Percentiles rank a stretch among this genome's conserved stretches.
These are phyloP conservation scores for Drosophila orena DNA, from an alignment of 1,140 invertebrate genomes.

Conservation along the genomic window DNA sequence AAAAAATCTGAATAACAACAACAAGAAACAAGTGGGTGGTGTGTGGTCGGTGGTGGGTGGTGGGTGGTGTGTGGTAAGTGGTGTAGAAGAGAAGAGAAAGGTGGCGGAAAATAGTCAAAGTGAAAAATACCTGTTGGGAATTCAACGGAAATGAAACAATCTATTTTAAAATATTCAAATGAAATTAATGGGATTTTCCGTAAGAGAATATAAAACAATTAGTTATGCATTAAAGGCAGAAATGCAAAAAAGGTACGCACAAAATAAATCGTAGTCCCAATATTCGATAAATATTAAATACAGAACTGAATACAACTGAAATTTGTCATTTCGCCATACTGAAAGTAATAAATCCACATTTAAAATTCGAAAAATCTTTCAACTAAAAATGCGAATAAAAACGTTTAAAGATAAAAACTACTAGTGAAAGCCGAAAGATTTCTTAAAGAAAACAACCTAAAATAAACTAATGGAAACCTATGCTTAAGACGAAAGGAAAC, in stretches of 20 bases:
- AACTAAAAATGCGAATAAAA: not conserved
- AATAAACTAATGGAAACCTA: constrained; percentile 9
- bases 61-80: not conserved
- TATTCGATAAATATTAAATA: not conserved
- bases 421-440: not conserved
- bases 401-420: not conserved
- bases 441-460: not conserved
- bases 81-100: not conserved
- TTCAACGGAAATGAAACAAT: constrained; percentile 23
- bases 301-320: not conserved
- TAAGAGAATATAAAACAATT: not conserved
- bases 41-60: not conserved
- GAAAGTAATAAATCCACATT: not conserved
- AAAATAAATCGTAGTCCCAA: not conserved
- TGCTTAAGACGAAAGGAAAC: not conserved
- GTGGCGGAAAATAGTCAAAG: not conserved
- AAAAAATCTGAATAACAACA: constrained; percentile 59
- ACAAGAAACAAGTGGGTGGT: not conserved
- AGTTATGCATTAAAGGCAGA: not conserved
- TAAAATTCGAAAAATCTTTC: not conserved
- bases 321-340: not conserved
- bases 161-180: constrained; percentile 22
- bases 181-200: constrained; percentile 7
- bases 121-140: constrained; percentile 11
- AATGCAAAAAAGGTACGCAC: not conserved